A percentile compares a stretch with the other conserved stretches of the same genome.
Conservation (phyloP, 2,888 invertebrate genomes). For the Melanotus villosus region DNA sequence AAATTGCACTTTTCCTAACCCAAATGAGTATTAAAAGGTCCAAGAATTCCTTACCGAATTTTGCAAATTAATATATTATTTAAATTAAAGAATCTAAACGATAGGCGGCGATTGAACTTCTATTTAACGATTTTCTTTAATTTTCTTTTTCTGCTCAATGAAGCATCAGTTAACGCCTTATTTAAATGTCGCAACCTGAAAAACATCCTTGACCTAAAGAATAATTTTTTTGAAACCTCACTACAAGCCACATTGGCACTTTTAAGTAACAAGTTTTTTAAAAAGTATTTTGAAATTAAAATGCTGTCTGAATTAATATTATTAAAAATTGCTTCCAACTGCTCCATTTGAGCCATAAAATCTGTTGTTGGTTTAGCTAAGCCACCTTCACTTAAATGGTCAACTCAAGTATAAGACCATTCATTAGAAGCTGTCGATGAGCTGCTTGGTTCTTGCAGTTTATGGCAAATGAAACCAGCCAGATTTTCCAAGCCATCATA, state of each 20-base stretch:
- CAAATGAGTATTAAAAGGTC: too few relatives aligned
- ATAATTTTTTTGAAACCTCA: conserved; percentile 7
- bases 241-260: conserved; percentile 13
- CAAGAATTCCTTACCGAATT: too few relatives aligned
- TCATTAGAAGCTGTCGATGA: background rate
- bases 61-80: too few relatives aligned
- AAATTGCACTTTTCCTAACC: too few relatives aligned
- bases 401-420: conserved; percentile 37
- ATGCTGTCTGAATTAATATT: conserved; percentile 20
- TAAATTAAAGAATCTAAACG: too few relatives aligned
- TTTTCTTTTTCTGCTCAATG: conserved; percentile 7
- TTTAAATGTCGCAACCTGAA: conserved; percentile 16
- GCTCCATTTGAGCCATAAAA: conserved; percentile 42
- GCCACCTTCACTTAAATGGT: conserved; percentile 48
- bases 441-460: conserved; percentile 26
- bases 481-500: conserved; percentile 53
- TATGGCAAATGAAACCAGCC: conserved; percentile 50
- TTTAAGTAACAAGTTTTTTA: conserved; percentile 20
- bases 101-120: too few relatives aligned
- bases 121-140: conserved; percentile 1
- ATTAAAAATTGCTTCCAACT: conserved; percentile 36
- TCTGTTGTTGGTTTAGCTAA: conserved; percentile 44
- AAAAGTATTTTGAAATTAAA: conserved; percentile 32
- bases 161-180: background rate
- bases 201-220: conserved; percentile 22